Evolutionary conservation across 2,888 invertebrate species (phyloP), one percentile per base, ranked within the genome.

Genomic region (Halictus ligatus): DNA sequence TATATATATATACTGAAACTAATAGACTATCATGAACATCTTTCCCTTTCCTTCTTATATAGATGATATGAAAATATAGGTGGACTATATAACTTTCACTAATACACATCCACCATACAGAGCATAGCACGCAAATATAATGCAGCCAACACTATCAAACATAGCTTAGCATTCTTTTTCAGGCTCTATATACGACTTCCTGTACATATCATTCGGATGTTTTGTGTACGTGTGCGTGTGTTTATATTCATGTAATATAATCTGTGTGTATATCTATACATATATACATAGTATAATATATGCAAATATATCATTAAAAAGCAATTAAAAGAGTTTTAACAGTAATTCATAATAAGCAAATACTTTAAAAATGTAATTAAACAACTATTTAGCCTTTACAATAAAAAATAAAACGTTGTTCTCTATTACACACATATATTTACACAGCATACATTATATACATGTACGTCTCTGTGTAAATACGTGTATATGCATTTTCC

Each of bases 61-160:
- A 79, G 78, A 79, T 81, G 80, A 83, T 85, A 86, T 80, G 85
- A 88, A 84, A 88, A 88, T 84, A 88, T 74, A 82, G 79, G 78
- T 88, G 82, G 72, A 86, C 82, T 76, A 83, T 78, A 84, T 84
- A 81, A 86, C 75, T 89, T 83, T 76, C 80, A 81, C 87, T 86
- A 89, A 81, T 83, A 88, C 83, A 83, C 76, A 85, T 81, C 83
- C 84, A 89, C 86, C 86, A 73, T 83, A 88, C 81, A 81, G 82
- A 87, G 81, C 88, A 88, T 88, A 88, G 83, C 87, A 85, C 88
- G 89, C 87, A 78, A 80, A 89, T 90, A 91, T 90, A 92, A 92
- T 90, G 91, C 92, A 93, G 90, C 90, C 91, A 93, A 92, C 87
- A 92, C 92, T 89, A 92, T 91, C 88, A 91, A 92, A 91, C 88